Evolutionary conservation across 1,140 invertebrate species (phyloP).

Genomic region (Bombus fervidus): DNA sequence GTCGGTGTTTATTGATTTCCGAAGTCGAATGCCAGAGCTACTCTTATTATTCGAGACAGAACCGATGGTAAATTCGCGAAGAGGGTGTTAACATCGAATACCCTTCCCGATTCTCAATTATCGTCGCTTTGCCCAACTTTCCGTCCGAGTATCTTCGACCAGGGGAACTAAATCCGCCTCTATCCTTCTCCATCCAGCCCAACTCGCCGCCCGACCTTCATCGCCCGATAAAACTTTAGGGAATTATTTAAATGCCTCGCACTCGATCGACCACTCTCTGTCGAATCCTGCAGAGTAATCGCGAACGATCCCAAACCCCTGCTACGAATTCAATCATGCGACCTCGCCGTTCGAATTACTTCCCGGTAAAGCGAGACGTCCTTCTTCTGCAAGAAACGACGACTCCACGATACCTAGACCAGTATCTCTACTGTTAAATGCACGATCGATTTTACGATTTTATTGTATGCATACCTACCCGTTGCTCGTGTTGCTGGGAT

Average conservation of each 20-base stretch:
- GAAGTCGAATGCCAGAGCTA: constrained; percentile 3
- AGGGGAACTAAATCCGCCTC: neutral
- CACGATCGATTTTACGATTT: constrained; percentile 23
- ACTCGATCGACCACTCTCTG: neutral
- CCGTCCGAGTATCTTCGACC: neutral
- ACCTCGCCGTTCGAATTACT: neutral
- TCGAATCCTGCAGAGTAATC: constrained; percentile 30
- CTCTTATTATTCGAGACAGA: constrained; percentile 54
- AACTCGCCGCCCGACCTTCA: neutral
- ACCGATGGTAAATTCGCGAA: constrained; percentile 32
- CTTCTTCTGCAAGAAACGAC: neutral
- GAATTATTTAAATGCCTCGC: constrained; percentile 38
- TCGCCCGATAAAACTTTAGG: constrained; percentile 43
- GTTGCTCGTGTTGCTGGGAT: neutral
- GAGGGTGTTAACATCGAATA: constrained; percentile 50
- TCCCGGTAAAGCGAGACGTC: neutral
- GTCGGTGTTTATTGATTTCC: constrained; percentile 48
- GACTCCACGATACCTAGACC: too few relatives aligned
- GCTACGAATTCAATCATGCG: constrained; percentile 9
- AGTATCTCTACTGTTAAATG: neutral
- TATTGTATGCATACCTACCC: neutral
- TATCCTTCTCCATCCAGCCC: too few relatives aligned
- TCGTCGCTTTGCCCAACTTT: constrained; percentile 17
- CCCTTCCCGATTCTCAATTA: constrained; percentile 22
- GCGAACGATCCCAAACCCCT: neutral